phyloP scores from a whole-genome alignment of 23 tunicate species.

The Oikopleura albicans region DNA sequence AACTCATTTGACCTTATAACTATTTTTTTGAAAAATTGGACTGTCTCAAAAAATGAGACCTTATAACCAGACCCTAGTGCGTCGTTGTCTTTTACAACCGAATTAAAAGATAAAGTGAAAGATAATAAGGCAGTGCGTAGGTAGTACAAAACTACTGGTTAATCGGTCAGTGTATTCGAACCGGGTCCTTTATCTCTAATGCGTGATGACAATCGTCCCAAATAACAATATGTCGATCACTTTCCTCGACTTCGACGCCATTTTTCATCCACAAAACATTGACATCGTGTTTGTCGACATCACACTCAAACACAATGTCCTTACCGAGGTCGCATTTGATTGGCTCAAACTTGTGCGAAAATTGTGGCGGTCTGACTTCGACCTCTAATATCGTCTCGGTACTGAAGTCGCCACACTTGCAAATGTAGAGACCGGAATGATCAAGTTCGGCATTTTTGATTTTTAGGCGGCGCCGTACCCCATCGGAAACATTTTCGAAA shows the following conservation, averaged over 20 bases:
- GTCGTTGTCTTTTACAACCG: no score
- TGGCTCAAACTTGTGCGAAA: neutral
- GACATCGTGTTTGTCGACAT: neutral
- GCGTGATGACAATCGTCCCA: neutral
- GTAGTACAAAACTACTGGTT: no score
- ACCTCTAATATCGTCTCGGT: neutral
- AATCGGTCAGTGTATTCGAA: no score
- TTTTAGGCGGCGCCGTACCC: neutral
- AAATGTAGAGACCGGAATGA: slow-evolving; percentile 9
- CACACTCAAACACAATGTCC: neutral
- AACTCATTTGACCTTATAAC: no score
- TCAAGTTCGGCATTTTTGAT: neutral
- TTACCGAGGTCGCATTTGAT: neutral
- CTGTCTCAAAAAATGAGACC: no score
- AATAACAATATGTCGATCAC: neutral
- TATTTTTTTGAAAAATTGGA: no score
- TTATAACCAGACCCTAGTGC: no score
- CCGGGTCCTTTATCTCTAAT: no score
- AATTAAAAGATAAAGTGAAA: no score
- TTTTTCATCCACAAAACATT: slow-evolving; percentile 9
- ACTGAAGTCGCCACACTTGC: neutral
- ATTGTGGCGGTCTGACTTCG: neutral
- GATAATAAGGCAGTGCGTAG: no score
- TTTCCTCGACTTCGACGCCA: neutral
- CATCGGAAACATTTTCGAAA: neutral